Evolutionary conservation across 2,113 vertebrate species (phyloP), one percentile per base, ranked within the genome.

Genomic region (Albula goreensis): DNA sequence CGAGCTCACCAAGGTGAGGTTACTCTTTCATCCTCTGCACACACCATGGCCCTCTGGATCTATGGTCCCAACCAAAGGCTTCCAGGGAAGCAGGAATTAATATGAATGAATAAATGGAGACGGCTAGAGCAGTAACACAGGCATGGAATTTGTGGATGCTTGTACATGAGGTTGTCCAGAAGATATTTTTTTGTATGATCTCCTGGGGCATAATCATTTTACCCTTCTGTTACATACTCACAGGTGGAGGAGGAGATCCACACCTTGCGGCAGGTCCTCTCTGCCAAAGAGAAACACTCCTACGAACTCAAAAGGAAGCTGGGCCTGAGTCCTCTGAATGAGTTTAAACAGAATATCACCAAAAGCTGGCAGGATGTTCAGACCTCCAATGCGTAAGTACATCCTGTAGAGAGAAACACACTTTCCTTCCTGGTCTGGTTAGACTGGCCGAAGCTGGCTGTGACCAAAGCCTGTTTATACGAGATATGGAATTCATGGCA

Each of bases 171-270:
- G 60, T 66, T 79, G 49, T 7, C 41, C 1, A 48, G 49, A 50
- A 60, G 12, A 49, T 52, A 7, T 5, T 8, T 25, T 63, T 17
- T 7, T n/a, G 9, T 25, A 50, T 12, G 51, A 31, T 50, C 49
- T 22, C 49, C 0, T 3, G 10, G 53, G n/a, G 41, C 15, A 19
- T 56, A 57, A 41, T 31, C 5, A 17, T 50, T 15, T 49, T 17
- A 17, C 48, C 15, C 53, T 41, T 19, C 52, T 22, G 52, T n/a
- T 70, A 82, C 82, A 83, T 41, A 81, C 41, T 86, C 74, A 17
- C 87, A 99, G 98, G 98, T 99, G 83, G 98, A 99, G 90, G 98
- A 99, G 90, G 98, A 99, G 90, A 99, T 99, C 66, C 93, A 93
- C 86, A 99, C 98, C 5, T 93, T 99, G 85, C 96, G 98, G 17